Conservation (phyloP, 92 coral and sea anemone species). For the Pocillopora meandrina region DNA sequence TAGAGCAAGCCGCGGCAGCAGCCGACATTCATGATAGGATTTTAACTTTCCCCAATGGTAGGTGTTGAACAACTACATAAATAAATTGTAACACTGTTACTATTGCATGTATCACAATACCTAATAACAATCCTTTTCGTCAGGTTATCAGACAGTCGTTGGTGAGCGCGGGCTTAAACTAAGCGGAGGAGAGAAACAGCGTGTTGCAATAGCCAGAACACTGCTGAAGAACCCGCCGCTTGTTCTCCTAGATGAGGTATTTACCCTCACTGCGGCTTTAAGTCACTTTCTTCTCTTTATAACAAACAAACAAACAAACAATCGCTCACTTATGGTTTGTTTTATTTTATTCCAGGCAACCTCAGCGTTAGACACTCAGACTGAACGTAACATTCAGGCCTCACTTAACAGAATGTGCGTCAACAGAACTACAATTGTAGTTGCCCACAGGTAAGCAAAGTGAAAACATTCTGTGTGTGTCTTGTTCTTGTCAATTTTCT, state of each 20-base stretch:
- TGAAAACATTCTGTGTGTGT: neutral
- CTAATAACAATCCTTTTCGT: neutral
- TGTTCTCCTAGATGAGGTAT: constrained; percentile 94
- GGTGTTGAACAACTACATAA: neutral
- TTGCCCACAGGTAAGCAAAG: constrained; percentile 89
- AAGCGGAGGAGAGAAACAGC: constrained; percentile 98
- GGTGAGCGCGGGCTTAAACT: constrained; percentile 98
- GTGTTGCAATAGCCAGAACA: constrained; percentile 97
- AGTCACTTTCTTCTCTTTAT: neutral
- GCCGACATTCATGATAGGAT: constrained; percentile 94
- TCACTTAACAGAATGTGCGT: constrained; percentile 92
- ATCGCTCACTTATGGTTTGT: neutral
- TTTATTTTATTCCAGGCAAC: constrained; percentile 72
- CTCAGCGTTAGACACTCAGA: constrained; percentile 96
- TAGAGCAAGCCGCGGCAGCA: constrained; percentile 89
- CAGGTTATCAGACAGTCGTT: constrained; percentile 90
- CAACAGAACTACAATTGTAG: constrained; percentile 96
- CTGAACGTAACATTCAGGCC: constrained; percentile 96
- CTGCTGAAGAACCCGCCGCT: constrained; percentile 94
- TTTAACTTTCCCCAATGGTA: constrained; percentile 82
- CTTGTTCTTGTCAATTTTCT: neutral
- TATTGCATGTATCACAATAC: neutral
- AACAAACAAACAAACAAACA: too few relatives aligned
- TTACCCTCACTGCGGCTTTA: neutral
- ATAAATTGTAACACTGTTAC: neutral